phyloP scores from a whole-genome alignment of 2,113 vertebrate species.

The Oreochromis spilurus region DNA sequence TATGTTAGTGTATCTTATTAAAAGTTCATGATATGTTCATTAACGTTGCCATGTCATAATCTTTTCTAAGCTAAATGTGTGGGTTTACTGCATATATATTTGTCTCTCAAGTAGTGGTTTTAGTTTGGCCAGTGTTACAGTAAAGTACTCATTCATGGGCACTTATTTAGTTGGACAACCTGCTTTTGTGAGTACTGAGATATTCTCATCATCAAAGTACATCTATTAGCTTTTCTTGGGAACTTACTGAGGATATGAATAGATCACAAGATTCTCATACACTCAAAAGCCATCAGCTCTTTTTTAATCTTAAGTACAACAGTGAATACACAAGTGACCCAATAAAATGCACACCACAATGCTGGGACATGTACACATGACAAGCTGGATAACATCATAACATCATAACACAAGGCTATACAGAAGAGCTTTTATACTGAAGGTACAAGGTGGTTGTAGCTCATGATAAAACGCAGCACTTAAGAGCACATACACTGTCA shows the following conservation, averaged over 20 bases:
- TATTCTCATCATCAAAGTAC: background rate
- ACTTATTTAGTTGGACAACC: background rate
- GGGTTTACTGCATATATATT: background rate
- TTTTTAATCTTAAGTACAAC: background rate
- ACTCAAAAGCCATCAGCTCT: background rate
- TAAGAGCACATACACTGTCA: background rate
- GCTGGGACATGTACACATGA: background rate
- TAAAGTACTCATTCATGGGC: background rate
- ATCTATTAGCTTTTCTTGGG: background rate
- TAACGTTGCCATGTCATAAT: background rate
- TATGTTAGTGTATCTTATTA: background rate
- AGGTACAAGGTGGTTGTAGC: background rate
- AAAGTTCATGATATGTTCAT: background rate
- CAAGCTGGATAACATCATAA: background rate
- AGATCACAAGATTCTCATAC: background rate
- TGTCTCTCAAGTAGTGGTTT: background rate
- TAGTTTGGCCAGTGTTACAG: background rate
- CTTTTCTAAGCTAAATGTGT: background rate
- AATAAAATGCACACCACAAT: background rate
- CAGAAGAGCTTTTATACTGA: background rate
- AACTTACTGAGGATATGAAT: background rate
- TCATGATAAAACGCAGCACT: background rate
- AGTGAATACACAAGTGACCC: background rate
- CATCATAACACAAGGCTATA: background rate
- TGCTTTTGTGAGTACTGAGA: background rate